phyloP scores from a whole-genome alignment of 1,140 invertebrate species.

The Choristoneura fumiferana region DNA sequence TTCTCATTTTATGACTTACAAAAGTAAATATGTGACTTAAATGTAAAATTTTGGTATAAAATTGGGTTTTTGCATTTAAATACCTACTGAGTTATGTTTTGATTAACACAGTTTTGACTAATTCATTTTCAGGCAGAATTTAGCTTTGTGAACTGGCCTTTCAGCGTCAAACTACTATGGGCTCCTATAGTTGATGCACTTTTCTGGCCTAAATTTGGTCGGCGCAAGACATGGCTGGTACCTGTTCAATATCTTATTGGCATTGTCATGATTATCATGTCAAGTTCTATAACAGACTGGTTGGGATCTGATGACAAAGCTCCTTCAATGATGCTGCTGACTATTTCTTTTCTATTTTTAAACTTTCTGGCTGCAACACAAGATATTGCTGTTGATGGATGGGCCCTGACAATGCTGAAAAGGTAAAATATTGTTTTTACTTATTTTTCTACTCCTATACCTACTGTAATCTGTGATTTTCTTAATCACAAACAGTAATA shows the following conservation, averaged over 20 bases:
- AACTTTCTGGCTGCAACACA: slow-evolving; percentile 99
- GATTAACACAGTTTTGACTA: slow-evolving; percentile 6
- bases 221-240: slow-evolving; percentile 98
- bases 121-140: slow-evolving; percentile 93
- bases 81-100: slow-evolving; percentile 1
- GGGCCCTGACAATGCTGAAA: slow-evolving; percentile 99
- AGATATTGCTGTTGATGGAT: slow-evolving; percentile 99
- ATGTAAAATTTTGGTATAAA: too few relatives aligned
- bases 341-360: slow-evolving; percentile 92
- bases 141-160: slow-evolving; percentile 99
- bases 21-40: too few relatives aligned
- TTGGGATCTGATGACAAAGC: slow-evolving; percentile 81
- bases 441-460: neutral
- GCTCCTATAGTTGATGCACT: slow-evolving; percentile 98
- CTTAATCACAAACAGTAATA: too few relatives aligned
- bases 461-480: too few relatives aligned
- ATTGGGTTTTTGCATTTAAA: too few relatives aligned
- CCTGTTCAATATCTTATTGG: slow-evolving; percentile 92
- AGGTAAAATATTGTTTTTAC: slow-evolving; percentile 77
- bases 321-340: slow-evolving; percentile 91
- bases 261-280: slow-evolving; percentile 91
- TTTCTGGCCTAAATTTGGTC: slow-evolving; percentile 90
- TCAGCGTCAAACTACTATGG: slow-evolving; percentile 98
- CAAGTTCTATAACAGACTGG: slow-evolving; percentile 85
- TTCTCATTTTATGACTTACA: too few relatives aligned